Percentiles rank a stretch among this genome's conserved stretches.
These are phyloP conservation scores for Catocala nupta DNA, from an alignment of 2,888 invertebrate genomes.

Conservation along the genomic window DNA sequence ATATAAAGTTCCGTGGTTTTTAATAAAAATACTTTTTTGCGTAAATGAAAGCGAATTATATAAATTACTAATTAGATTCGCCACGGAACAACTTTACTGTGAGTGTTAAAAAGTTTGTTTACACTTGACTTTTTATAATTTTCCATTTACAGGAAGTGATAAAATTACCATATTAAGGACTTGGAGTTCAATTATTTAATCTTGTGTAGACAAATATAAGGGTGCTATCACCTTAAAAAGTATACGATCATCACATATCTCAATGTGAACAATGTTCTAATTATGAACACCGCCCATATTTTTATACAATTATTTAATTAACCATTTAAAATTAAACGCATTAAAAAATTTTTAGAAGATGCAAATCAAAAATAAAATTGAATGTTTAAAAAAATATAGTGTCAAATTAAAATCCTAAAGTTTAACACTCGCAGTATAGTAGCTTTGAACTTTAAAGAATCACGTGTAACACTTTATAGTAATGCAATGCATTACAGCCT, in stretches of 20 bases:
- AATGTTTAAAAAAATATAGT: too few species aligned
- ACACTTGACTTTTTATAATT: neutral
- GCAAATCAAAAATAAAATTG: too few species aligned
- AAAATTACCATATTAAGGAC: too few species aligned
- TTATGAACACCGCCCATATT: conserved; percentile 7
- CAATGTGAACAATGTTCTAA: conserved; percentile 9
- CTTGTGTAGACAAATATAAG: too few species aligned
- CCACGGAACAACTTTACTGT: conserved; percentile 60
- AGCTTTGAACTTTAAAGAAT: conserved; percentile 48
- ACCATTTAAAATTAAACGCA: conserved; percentile 9
- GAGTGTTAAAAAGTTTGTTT: conserved; percentile 43
- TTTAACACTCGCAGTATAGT: conserved; percentile 54
- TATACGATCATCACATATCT: too few species aligned
- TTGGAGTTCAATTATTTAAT: too few species aligned
- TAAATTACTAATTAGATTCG: conserved; percentile 38
- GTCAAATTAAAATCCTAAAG: neutral
- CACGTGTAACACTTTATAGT: conserved; percentile 72
- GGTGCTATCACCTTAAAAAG: too few species aligned
- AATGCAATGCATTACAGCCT: conserved; percentile 88
- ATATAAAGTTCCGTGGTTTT: conserved; percentile 61
- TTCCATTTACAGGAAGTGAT: too few species aligned
- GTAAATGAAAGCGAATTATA: conserved; percentile 34
- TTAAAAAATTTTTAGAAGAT: too few species aligned
- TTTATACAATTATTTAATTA: too few species aligned
- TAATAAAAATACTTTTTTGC: conserved; percentile 34